Evolutionary conservation across 2,888 invertebrate species (phyloP), one percentile per base, ranked within the genome.

Genomic region (Apantesis nais): DNA sequence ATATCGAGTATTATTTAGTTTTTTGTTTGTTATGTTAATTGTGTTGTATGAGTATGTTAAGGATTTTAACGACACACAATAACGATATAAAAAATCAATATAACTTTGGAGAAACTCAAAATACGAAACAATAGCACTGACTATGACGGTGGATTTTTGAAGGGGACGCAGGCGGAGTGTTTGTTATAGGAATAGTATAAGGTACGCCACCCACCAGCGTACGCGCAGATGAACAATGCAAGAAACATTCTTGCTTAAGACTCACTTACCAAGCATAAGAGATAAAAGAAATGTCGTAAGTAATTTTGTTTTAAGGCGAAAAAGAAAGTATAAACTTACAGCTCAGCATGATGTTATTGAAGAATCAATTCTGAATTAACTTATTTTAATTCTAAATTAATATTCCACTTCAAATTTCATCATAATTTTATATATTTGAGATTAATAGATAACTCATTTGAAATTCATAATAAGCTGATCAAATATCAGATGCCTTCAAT

Each of bases 61-160:
- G 48, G 1, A 48, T 48, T 19, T 19, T 19, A 19, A 7, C 19
- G 1, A 44, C 5, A 4, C 1, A 14, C 16, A 14, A 12, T 12
- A 14, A 61, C 4, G 16, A 16, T 64, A 19, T 34, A n/a, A 41
- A 62, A n/a, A 41, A 29, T 14, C 11, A 25, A 37, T 37, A 25
- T 19, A 66, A 14, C 37, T 37, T 37, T 55, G 1, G 25, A 25
- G 37, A 55, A 64, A 48, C 48, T 16, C 5, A 34, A 31, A 9
- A 65, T 52, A 37, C 64, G 62, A 71, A 67, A 63, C 71, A 68
- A 64, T 81, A 74, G 81, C 80, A 77, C 74, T 75, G 77, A 86
- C 87, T 86, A 88, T 92, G 92, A 90, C 90, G 88, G 79, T 87
- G 84, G 83, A 79, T 83, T 87, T 88, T 81, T 86, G 79, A 79